These are phyloP conservation scores for Fregetta grallaria DNA, from an alignment of 2,113 vertebrate species.

Conservation along the genomic window DNA sequence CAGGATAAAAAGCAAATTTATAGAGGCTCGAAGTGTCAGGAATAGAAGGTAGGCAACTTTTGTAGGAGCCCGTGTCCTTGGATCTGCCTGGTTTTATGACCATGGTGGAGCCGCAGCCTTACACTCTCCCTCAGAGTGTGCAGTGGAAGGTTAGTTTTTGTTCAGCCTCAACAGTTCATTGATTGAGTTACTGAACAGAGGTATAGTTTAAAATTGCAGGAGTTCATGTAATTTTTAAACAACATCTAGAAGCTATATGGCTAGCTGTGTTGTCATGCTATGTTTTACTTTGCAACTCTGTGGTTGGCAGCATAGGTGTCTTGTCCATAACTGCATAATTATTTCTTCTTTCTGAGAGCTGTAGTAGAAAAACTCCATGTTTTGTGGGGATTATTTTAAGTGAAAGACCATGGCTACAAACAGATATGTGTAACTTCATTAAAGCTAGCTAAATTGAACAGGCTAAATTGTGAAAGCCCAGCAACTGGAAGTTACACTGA, in stretches of 20 bases:
- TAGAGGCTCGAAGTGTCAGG: background rate
- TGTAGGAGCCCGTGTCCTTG: background rate
- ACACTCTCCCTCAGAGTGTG: accelerated
- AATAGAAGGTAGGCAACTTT: background rate
- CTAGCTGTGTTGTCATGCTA: background rate
- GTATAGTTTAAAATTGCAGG: background rate
- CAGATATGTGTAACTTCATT: background rate
- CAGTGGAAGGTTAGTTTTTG: background rate
- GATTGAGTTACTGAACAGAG: background rate
- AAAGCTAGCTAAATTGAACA: background rate
- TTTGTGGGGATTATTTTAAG: background rate
- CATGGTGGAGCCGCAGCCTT: background rate
- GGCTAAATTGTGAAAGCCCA: background rate
- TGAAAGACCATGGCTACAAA: background rate
- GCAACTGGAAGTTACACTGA: background rate
- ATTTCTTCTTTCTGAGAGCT: background rate
- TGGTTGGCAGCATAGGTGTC: background rate
- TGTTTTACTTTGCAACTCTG: background rate
- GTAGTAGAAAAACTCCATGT: background rate
- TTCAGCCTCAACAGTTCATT: background rate
- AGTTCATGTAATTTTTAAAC: background rate
- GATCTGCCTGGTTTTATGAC: background rate
- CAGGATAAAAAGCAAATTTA: background rate
- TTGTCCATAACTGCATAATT: background rate
- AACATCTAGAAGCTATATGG: background rate